Base-by-base conservation (phyloP, 2,888 invertebrate genomes). In the Melipona bicolor region DNA sequence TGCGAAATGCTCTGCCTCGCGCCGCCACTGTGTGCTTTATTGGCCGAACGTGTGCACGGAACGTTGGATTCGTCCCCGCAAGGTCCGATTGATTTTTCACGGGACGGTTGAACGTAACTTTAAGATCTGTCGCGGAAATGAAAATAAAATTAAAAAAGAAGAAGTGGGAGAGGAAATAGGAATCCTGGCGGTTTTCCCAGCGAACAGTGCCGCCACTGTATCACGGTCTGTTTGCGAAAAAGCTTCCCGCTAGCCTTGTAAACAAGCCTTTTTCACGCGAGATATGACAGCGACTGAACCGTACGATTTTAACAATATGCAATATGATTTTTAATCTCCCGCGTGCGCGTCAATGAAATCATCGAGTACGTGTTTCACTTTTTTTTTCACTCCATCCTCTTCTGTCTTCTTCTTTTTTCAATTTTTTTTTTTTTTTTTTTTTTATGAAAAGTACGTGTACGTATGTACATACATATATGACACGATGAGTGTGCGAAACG, bases 11-110 rank as follows among this genome's bases (percentile, higher is more conserved):
- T 36, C 36, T 36, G 54, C 69, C 72, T 74, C 61, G 64, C 78
- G 72, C 27, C 54, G 69, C 19, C 49, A 67, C 74, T 62, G 64
- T 77, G 71, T 79, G 61, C 67, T 72, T 72, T 84, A 75, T 86
- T 75, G 64, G 62, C 50, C 79, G 77, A 61, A 65, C 49, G n/a
- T 64, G n/a, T 64, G n/a, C 69, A 54, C 32, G 27, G n/a, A n/a
- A n/a, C 56, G 56, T 65, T 27, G 54, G 56, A 56, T 13, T 72
- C 72, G 49, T 49, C 54, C 54, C n/a, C 71, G 52, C 50, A 17
- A 17, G 36, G 5, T 24, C n/a, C 36, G 15, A 49, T 69, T 50
- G 49, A 61, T 32, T 61, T 69, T n/a, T 19, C 17, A 32, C n/a
- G n/a, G 32, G 3, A 69, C 15, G 19, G 24, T 67, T 24, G 11